Evolutionary conservation across 2,797 vertebrate genomes (phyloP), one percentile per base, ranked within the genome.

Genomic region (Dipus sagitta): DNA sequence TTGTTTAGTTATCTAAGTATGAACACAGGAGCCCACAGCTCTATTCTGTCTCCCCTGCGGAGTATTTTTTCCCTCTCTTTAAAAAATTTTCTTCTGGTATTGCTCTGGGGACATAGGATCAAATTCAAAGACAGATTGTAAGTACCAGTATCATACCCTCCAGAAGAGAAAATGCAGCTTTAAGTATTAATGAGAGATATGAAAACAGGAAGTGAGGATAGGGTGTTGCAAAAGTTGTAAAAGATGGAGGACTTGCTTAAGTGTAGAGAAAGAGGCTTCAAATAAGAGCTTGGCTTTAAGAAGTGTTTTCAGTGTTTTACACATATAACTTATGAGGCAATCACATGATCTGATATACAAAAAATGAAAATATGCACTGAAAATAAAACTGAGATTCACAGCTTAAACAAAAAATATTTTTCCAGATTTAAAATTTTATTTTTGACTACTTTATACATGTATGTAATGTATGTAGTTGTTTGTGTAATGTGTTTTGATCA

Each of bases 231-330:
- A 65, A 38, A 38, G 64, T 62, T 64, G 12, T 23, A n/a, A 85
- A 62, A 65, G 38, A 38, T 47, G 60, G 67, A 83, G 4, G 65
- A 64, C 78, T 85, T 90, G 28, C 23, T 94, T 88, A 76, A 52
- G 67, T 52, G 60, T 88, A 72, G n/a, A 71, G 13, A 14, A 21
- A 68, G 9, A 42, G 42, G 20, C 42, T 93, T 58, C 42, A 30
- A 23, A 24, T 64, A 30, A 42, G 24, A 88, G 28, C 6, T 42
- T 65, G 15, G 38, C 38, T 80, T 91, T 91, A 85, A 91, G 80
- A 4, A 67, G 42, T 4, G 12, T 47, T 96, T 90, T 92, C 62
- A 67, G 86, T 82, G 65, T 78, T 75, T 86, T 90, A n/a, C 86
- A 70, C 38, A 83, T 65, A 79, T 32, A 38, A 38, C 38, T 38